Conservation (phyloP, 35 echinoderm and acorn worm species). For the Heliocidaris erythrogramma region DNA sequence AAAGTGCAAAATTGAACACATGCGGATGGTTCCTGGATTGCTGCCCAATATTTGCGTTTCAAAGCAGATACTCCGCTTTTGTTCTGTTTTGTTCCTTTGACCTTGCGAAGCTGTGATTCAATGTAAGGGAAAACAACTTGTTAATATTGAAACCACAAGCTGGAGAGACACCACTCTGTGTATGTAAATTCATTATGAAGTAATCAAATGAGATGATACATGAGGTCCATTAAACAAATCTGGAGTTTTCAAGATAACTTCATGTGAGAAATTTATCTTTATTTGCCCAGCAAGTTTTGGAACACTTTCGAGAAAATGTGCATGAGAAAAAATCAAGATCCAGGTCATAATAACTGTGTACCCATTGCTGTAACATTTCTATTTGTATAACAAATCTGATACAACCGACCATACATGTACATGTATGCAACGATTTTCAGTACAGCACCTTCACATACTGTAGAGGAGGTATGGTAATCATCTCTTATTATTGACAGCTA, state of each 20-base stretch:
- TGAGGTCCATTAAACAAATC: background rate
- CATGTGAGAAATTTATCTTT: background rate
- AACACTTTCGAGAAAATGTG: too few relatives aligned
- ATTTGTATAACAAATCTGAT: background rate
- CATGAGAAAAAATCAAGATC: too few relatives aligned
- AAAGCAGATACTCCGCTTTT: background rate
- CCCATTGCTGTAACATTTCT: background rate
- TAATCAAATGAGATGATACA: background rate
- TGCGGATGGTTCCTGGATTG: background rate
- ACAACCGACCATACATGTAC: background rate
- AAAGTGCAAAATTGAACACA: constrained; percentile 15
- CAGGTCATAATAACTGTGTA: background rate
- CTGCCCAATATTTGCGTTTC: background rate
- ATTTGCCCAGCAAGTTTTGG: background rate
- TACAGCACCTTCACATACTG: too few relatives aligned
- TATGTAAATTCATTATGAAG: background rate
- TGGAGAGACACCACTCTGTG: background rate
- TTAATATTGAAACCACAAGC: background rate
- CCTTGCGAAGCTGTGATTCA: background rate
- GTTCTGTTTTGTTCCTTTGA: background rate
- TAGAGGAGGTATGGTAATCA: too few relatives aligned
- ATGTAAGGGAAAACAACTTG: background rate
- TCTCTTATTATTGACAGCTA: too few relatives aligned
- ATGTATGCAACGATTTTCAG: too few relatives aligned
- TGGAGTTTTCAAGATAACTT: background rate